Evolutionary conservation across 2,113 vertebrate species (phyloP), one percentile per base, ranked within the genome.

Genomic region (Atlantisia rogersi): DNA sequence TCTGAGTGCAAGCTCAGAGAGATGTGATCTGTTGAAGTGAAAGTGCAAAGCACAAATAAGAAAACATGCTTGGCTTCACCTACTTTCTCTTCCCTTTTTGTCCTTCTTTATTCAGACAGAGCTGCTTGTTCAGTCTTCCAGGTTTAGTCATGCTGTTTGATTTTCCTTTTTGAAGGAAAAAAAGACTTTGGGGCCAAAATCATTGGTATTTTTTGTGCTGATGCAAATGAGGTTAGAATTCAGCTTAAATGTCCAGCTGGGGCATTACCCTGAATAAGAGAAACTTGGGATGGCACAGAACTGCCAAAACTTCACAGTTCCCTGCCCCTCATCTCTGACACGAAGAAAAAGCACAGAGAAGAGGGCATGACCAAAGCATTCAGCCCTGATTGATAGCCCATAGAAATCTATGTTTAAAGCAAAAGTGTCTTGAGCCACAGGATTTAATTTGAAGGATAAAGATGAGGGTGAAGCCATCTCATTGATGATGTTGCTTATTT

Each of bases 171-270:
- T 77, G 68, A 88, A 82, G 44, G 11, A 80, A n/a, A 88, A 92
- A 93, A 90, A 58, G 18, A 9, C 25, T 83, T 35, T 69, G 50
- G 26, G 59, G 50, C 53, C 50, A 74, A 26, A 74, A 92, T 28
- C 39, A 50, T 44, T 53, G 42, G 4, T 14, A 29, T 37, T 76
- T 93, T 92, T 91, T 90, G 6, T 96, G 48, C 52, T 65, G 26
- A 93, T 88, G 88, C 39, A 93, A 94, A 97, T 90, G n/a, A 74
- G 48, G 13, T 40, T 86, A 71, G n/a, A 83, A 94, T 63, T 76
- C 86, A 88, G 39, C 40, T 90, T 77, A 82, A 83, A 76, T 10
- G n/a, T 69, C 76, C 59, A 80, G 59, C 58, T 63, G 62, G 58
- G 71, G 21, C 40, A 87, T 76, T 79, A 65, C 5, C 37, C 35